Percentiles rank a stretch among this genome's conserved stretches.
phyloP scores from a whole-genome alignment of 2,113 vertebrate species.

The Brachionichthys hirsutus region DNA sequence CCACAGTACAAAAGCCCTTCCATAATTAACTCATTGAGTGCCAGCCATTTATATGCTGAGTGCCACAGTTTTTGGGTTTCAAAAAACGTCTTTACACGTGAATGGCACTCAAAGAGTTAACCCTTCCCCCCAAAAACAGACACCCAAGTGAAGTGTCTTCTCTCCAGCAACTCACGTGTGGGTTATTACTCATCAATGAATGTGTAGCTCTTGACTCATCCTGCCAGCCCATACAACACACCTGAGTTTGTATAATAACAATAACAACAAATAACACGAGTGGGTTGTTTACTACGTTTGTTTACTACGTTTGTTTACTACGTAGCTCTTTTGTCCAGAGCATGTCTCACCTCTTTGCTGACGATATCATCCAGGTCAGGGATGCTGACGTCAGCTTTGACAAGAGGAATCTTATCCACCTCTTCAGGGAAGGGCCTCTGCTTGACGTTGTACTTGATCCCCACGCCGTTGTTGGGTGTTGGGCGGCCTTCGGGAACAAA shows the following conservation, averaged over 20 bases:
- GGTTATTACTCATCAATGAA: slow-evolving; percentile 47
- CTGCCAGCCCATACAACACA: slow-evolving; percentile 65
- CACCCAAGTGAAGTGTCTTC: slow-evolving; percentile 34
- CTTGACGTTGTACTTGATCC: slow-evolving; percentile 89
- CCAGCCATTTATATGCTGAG: too few species aligned
- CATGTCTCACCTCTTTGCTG: slow-evolving; percentile 85
- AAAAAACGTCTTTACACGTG: too few species aligned
- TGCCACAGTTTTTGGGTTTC: too few species aligned
- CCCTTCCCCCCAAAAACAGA: slow-evolving; percentile 5
- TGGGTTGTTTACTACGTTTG: neutral
- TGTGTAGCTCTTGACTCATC: slow-evolving; percentile 51
- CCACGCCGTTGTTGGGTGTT: slow-evolving; percentile 86
- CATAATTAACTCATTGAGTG: too few species aligned
- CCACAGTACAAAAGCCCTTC: slow-evolving; percentile 3
- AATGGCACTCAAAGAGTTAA: too few species aligned
- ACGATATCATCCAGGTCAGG: slow-evolving; percentile 96
- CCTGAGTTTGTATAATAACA: slow-evolving; percentile 56
- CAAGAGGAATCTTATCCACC: slow-evolving; percentile 95
- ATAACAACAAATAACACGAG: slow-evolving; percentile 35
- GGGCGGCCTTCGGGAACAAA: slow-evolving; percentile 91
- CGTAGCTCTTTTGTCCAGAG: neutral
- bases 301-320: neutral
- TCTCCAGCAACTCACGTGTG: slow-evolving; percentile 55
- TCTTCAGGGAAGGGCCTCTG: slow-evolving; percentile 95
- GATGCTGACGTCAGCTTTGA: slow-evolving; percentile 95